A percentile compares a stretch with the other conserved stretches of the same genome.
phyloP scores from a whole-genome alignment of 2,888 invertebrate species.

The Philereme transversata region DNA sequence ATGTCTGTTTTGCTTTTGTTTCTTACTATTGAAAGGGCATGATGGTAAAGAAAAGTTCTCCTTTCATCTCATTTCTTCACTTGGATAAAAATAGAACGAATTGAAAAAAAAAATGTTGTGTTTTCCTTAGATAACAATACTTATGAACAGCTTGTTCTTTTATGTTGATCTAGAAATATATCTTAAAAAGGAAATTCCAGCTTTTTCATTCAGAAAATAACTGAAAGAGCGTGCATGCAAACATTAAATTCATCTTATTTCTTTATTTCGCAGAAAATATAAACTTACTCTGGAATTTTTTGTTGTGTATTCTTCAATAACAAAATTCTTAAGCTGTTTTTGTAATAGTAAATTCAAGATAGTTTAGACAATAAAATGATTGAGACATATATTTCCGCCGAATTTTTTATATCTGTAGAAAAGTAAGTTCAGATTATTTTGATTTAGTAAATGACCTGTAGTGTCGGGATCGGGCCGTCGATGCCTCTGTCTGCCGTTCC shows the following conservation, averaged over 20 bases:
- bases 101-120: conserved; percentile 4
- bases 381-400: no score
- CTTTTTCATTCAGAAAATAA: no score
- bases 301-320: no score
- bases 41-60: conserved; percentile 6
- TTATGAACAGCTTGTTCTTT: not conserved
- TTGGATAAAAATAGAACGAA: conserved; percentile 2
- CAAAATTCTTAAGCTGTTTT: no score
- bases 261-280: no score
- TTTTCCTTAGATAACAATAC: not conserved
- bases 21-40: conserved; percentile 12
- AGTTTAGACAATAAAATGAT: no score
- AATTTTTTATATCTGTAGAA: not conserved
- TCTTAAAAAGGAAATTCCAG: not conserved
- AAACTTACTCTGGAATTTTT: no score
- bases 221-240: no score
- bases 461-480: conserved; percentile 69
- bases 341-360: no score
- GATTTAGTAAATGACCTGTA: conserved; percentile 57
- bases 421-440: not conserved
- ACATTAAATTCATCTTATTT: no score
- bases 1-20: conserved; percentile 12
- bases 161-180: not conserved
- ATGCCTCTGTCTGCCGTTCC: conserved; percentile 78
- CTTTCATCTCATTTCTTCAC: conserved; percentile 13